Conservation (phyloP, 2,797 vertebrate genomes). For the Artibeus jamaicensis region DNA sequence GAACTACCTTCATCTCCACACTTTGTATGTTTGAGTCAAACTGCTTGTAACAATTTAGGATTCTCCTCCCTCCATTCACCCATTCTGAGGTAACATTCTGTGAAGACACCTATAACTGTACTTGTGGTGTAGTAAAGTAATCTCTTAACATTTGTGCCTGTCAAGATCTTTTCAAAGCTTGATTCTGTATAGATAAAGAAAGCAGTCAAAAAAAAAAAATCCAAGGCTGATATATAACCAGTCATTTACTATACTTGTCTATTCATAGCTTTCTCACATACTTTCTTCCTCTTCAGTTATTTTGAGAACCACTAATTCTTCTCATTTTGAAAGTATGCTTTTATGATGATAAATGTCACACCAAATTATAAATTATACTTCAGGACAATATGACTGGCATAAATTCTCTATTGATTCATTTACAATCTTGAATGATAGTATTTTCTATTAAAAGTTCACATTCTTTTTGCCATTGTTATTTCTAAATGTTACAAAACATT, state of each 20-base stretch:
- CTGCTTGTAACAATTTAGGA: background rate
- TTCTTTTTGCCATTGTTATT: slow-evolving; percentile 53
- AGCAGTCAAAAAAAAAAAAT: background rate
- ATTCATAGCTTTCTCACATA: slow-evolving; percentile 46
- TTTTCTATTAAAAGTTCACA: slow-evolving; percentile 43
- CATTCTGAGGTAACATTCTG: background rate
- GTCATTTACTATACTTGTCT: slow-evolving; percentile 55
- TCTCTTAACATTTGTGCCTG: background rate
- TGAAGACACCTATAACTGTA: background rate
- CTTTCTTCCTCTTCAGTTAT: slow-evolving; percentile 54
- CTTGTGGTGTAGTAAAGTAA: background rate
- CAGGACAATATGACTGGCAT: slow-evolving; percentile 46
- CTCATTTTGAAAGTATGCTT: slow-evolving; percentile 60
- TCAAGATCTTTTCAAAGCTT: slow-evolving; percentile 61
- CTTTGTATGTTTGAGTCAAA: background rate
- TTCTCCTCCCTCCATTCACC: background rate
- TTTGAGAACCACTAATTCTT: slow-evolving; percentile 61
- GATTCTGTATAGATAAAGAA: slow-evolving; percentile 7
- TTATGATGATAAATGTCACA: slow-evolving; percentile 63
- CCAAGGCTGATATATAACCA: slow-evolving; percentile 47
- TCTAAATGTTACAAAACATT: slow-evolving; percentile 63
- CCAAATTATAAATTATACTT: slow-evolving; percentile 61
- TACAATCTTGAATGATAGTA: slow-evolving; percentile 34
- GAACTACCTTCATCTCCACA: background rate
- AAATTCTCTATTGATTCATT: slow-evolving; percentile 60